These are phyloP conservation scores for Epicauta chinensis DNA, from an alignment of 1,140 invertebrate genomes.

Conservation along the genomic window DNA sequence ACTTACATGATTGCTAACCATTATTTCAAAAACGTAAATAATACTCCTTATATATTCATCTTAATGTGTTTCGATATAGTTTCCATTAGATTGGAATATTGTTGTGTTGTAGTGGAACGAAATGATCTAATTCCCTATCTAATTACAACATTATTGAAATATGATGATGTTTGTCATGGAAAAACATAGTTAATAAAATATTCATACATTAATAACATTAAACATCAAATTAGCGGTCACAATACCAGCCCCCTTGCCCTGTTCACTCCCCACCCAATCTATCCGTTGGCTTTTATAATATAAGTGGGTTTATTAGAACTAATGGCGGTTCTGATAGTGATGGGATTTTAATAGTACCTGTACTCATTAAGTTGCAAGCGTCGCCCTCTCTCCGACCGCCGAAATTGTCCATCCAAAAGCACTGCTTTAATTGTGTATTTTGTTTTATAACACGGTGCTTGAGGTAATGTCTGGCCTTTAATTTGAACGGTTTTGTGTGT, in stretches of 20 bases:
- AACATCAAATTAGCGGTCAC: conserved; percentile 24
- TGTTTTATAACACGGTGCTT: conserved; percentile 9
- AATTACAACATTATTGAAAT: conserved; percentile 12
- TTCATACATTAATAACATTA: conserved; percentile 33
- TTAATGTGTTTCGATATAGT: no score
- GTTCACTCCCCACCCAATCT: conserved; percentile 4
- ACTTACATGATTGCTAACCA: no score
- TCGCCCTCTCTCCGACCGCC: no score
- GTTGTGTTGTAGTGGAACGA: no score
- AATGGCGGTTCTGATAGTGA: conserved; percentile 35
- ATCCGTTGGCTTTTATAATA: no score
- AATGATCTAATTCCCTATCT: no score
- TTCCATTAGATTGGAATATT: no score
- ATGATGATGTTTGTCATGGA: conserved; percentile 23
- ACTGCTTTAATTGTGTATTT: conserved; percentile 22
- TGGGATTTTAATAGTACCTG: conserved; percentile 38
- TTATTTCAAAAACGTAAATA: no score
- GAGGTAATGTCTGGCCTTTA: conserved; percentile 7
- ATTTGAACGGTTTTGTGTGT: conserved; percentile 16
- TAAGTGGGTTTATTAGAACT: conserved; percentile 28
- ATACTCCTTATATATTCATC: no score
- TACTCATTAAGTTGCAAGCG: conserved; percentile 25
- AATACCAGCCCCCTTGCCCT: conserved; percentile 24
- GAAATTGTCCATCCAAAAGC: conserved; percentile 9
- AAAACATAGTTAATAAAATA: conserved; percentile 20